Base-by-base conservation (phyloP, 2,113 vertebrate genomes). In the Jacana jacana region DNA sequence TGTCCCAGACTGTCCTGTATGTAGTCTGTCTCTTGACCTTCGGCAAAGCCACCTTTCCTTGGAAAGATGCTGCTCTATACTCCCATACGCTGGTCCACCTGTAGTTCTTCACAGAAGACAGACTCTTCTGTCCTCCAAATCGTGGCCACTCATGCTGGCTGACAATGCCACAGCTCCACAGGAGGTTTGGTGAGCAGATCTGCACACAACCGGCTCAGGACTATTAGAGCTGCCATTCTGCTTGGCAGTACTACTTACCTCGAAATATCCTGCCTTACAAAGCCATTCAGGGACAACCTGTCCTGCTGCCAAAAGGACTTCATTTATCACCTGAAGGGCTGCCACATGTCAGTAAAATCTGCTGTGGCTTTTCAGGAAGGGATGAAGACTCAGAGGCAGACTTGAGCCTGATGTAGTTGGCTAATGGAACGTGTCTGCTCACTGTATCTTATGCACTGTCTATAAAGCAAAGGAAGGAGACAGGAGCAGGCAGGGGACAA, bases 311-410 rank as follows among this genome's bases (percentile, higher is more conserved):
- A 91, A 17, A 61, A 86, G 65, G 49, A 48, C 69, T 87, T 87
- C 65, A 91, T 92, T 91, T 93, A 85, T 89, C 91, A 93, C 91
- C 94, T 71, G 37, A 92, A 95, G 93, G 69, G 86, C 70, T 87
- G 92, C 95, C 94, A 92, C 89, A 81, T 61, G 96, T 52, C 96
- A 93, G 81, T 91, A 76, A 85, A 93, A 95, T 76, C 95, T 91
- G 84, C 81, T 65, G 33, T n/a, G 25, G 81, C 69, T 76, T 79
- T 87, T 69, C 1, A 3, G 73, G 52, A 90, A 78, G 48, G 80
- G 51, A 66, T 24, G 64, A 84, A 89, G 91, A 84, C 30, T 84
- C 64, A 27, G 58, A 82, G 51, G 13, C 66, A 72, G 88, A 78
- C 77, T 48, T 7, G 16, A 75, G 80, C 66, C 88, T 88, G 78